Percentiles rank a stretch among this genome's conserved stretches.
phyloP scores from a whole-genome alignment of 2,113 vertebrate species.

The Rhodinocichla rosea region DNA sequence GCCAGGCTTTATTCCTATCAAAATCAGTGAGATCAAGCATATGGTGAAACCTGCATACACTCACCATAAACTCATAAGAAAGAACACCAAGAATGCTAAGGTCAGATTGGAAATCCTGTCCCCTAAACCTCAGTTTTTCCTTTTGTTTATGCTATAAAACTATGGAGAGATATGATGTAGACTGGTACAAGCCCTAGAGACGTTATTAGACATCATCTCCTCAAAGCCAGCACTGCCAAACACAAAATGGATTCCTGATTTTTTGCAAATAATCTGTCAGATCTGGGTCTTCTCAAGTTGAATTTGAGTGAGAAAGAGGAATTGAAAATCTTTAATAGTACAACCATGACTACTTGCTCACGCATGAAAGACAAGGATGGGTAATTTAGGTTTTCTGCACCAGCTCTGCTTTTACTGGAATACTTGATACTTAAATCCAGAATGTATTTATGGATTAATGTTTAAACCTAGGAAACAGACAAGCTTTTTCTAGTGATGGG shows the following conservation, averaged over 20 bases:
- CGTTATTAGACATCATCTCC: not conserved
- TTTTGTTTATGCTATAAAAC: not conserved
- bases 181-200: not conserved
- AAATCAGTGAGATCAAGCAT: not conserved
- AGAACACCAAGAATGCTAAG: not conserved
- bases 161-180: not conserved
- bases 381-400: not conserved
- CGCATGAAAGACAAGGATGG: not conserved
- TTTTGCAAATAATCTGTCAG: not conserved
- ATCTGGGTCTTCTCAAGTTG: not conserved
- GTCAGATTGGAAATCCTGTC: not conserved
- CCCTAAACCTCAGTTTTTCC: not conserved
- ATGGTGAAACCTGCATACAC: not conserved
- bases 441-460: not conserved
- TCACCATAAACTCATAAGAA: not conserved
- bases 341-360: not conserved
- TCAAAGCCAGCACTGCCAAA: not conserved
- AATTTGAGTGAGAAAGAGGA: not conserved
- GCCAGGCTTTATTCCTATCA: not conserved
- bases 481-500: not conserved
- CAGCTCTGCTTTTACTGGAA: not conserved
- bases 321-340: not conserved
- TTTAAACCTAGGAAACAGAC: not conserved
- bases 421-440: not conserved
- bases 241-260: not conserved